Percentiles rank a stretch among this genome's conserved stretches.
phyloP scores from a whole-genome alignment of 2,888 invertebrate species.

The Macrophya alboannulata region DNA sequence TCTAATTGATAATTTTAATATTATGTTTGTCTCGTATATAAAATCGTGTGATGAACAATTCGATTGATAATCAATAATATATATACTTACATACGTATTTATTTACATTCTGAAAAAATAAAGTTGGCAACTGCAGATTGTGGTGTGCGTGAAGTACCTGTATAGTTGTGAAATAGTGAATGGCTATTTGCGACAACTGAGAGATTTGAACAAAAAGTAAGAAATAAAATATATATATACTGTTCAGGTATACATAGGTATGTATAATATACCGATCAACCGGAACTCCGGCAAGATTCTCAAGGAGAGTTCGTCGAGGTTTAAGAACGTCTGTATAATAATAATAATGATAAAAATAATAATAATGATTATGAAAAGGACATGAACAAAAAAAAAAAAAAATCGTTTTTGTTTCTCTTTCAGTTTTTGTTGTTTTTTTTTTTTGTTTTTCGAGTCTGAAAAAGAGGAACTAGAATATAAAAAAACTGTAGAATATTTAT shows the following conservation, averaged over 20 bases:
- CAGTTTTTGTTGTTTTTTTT: background rate
- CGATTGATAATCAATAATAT: background rate
- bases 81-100: background rate
- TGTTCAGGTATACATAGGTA: background rate
- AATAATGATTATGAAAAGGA: background rate
- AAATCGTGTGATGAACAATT: no score
- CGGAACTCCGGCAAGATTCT: background rate
- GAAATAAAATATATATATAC: background rate
- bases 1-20: no score
- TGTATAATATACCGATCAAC: background rate
- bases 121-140: background rate
- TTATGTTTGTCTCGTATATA: no score
- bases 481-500: background rate
- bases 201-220: background rate
- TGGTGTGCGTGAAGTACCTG: background rate
- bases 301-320: background rate
- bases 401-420: background rate
- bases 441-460: background rate
- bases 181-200: conserved; percentile 33
- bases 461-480: background rate
- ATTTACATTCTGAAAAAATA: background rate
- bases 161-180: conserved; percentile 51
- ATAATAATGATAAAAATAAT: background rate
- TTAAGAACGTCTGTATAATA: background rate
- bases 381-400: background rate